These are phyloP conservation scores for Caenorhabditis inopinata DNA, from an alignment of 1,140 invertebrate species.

Conservation along the genomic window DNA sequence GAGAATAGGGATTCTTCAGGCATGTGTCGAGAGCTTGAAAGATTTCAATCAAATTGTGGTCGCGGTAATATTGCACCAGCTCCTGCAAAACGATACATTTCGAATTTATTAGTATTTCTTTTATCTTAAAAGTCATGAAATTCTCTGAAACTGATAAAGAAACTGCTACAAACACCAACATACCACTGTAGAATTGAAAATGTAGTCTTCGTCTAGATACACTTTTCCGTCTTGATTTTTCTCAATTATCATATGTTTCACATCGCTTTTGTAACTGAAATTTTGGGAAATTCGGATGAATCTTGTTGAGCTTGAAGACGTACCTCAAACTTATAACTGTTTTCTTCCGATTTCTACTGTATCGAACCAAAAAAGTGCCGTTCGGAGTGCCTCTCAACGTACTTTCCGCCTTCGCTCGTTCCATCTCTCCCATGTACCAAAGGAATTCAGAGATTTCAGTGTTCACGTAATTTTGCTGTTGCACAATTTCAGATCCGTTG, in stretches of 20 bases:
- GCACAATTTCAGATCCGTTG: constrained; percentile 11
- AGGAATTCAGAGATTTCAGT: constrained; percentile 40
- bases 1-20: constrained; percentile 39
- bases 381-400: constrained; percentile 45
- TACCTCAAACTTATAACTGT: constrained; percentile 53
- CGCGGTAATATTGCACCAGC: constrained; percentile 49
- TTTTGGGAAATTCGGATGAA: neutral
- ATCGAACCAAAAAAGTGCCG: constrained; percentile 51
- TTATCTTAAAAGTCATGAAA: too few relatives aligned
- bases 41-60: constrained; percentile 45
- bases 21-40: constrained; percentile 45
- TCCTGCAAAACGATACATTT: constrained; percentile 39
- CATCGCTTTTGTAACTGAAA: constrained; percentile 50
- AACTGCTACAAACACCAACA: constrained; percentile 2
- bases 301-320: neutral
- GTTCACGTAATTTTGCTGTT: constrained; percentile 47
- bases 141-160: neutral
- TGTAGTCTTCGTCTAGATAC: constrained; percentile 45
- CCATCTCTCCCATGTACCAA: constrained; percentile 51
- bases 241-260: constrained; percentile 50
- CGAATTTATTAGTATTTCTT: too few relatives aligned
- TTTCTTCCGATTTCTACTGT: constrained; percentile 26
- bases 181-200: constrained; percentile 45
- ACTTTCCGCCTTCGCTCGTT: constrained; percentile 29
- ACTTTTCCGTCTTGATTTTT: constrained; percentile 32